Evolutionary conservation across 2,888 invertebrate genomes (phyloP).

Genomic region (Danaus chrysippus): DNA sequence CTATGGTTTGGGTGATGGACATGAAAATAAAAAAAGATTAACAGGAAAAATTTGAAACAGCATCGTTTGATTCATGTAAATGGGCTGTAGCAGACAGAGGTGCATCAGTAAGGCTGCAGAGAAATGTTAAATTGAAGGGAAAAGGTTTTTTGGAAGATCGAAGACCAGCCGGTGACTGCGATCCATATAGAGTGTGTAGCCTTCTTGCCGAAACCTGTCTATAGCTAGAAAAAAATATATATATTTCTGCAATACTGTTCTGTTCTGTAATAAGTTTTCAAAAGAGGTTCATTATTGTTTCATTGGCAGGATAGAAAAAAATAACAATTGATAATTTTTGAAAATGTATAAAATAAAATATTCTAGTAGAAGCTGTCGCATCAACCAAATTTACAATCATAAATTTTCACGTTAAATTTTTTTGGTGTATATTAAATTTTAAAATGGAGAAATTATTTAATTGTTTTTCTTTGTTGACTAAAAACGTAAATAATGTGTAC

Average conservation of each 20-base stretch:
- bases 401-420: constrained; percentile 8
- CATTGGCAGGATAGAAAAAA: constrained; percentile 18
- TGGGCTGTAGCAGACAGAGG: constrained; percentile 94
- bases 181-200: constrained; percentile 84
- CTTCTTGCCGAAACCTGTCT: constrained; percentile 68
- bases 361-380: background rate
- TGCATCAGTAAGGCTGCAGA: constrained; percentile 95
- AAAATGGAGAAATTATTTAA: constrained; percentile 33
- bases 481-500: constrained; percentile 18
- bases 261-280: background rate
- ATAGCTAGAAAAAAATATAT: constrained; percentile 14
- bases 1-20: constrained; percentile 91
- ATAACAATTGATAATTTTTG: constrained; percentile 18
- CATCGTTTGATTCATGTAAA: constrained; percentile 93
- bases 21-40: constrained; percentile 95
- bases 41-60: constrained; percentile 97
- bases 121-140: constrained; percentile 89
- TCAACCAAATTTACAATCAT: background rate
- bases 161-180: constrained; percentile 94
- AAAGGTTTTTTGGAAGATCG: constrained; percentile 97
- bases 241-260: background rate
- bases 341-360: constrained; percentile 16
- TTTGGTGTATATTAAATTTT: constrained; percentile 12
- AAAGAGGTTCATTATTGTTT: background rate
- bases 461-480: constrained; percentile 29